phyloP scores from a whole-genome alignment of 2,797 vertebrate species.

The Phoebastria nigripes region DNA sequence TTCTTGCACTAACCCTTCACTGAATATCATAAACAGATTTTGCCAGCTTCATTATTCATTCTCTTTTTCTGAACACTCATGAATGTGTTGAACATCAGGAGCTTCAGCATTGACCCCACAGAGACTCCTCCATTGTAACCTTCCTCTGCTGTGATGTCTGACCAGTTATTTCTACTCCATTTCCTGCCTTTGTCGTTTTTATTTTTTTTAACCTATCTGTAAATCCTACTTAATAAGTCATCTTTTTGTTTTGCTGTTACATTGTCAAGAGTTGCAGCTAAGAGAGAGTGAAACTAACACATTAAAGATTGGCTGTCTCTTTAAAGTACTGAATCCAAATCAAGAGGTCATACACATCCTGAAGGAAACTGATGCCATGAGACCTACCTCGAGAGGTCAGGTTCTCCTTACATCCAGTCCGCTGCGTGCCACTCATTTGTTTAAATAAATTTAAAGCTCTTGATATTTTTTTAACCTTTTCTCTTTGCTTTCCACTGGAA shows the following conservation, averaged over 20 bases:
- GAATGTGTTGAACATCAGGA: neutral
- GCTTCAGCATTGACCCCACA: neutral
- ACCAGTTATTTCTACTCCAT: neutral
- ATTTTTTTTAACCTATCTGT: neutral
- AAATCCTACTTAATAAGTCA: neutral
- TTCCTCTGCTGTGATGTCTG: neutral
- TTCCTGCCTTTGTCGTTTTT: neutral
- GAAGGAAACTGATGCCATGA: neutral
- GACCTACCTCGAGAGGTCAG: neutral
- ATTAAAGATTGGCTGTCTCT: neutral
- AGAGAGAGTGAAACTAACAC: neutral
- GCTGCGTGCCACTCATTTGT: accelerated
- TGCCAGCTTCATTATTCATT: neutral
- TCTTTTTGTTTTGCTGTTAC: neutral
- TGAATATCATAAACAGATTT: neutral
- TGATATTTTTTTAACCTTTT: neutral
- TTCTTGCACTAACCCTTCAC: neutral
- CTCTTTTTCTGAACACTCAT: neutral
- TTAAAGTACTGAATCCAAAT: neutral
- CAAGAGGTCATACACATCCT: neutral
- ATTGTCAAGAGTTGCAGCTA: neutral
- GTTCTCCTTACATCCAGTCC: neutral
- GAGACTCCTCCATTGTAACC: neutral
- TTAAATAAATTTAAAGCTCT: neutral
- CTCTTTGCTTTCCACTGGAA: neutral